Evolutionary conservation across 1,140 invertebrate genomes (phyloP), one percentile per base, ranked within the genome.

Genomic region (Mylabris phalerata): DNA sequence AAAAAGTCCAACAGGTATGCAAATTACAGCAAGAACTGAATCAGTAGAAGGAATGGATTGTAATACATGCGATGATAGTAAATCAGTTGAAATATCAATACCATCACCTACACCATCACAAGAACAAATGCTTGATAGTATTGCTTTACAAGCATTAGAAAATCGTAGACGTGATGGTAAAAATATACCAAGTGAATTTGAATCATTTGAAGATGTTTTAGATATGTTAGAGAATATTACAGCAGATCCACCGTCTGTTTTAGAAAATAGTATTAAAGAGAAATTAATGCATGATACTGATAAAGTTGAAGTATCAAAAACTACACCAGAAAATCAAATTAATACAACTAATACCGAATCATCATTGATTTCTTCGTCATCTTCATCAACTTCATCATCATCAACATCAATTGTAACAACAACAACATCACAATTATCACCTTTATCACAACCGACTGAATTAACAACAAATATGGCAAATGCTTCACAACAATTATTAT

Each of bases 401-500:
- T 19, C 11, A 55, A 48, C n/a, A 56, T 4, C 65, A 48, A 46
- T 61, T 4, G 67, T 59, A 5, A 60, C 62, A n/a, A 63, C 62
- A n/a, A 63, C 59, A 5, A 76, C 77, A 49, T 73, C 79, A 3
- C 84, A 86, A 69, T 70, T 86, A 4, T 86, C 84, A 0, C 85
- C 85, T 0, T 62, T 87, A 1, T 86, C 84, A 0, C 84, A 86
- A 70, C 84, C 85, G 0, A 80, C 82, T 0, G 84, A 87, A 62
- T 71, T 87, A 10, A 85, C 84, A 3, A 83, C 82, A 2, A 86
- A 86, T 55, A 84, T 86, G 62, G 84, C 80, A 0, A 86, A 84
- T 65, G 84, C 82, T 0, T 85, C 84, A 2, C 82, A 86, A 68
- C 85, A 86, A 63, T 60, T 86, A 41, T 71, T 83, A 9, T 82